Conservation (phyloP, 1,140 invertebrate genomes). For the Drosophila bipectinata region DNA sequence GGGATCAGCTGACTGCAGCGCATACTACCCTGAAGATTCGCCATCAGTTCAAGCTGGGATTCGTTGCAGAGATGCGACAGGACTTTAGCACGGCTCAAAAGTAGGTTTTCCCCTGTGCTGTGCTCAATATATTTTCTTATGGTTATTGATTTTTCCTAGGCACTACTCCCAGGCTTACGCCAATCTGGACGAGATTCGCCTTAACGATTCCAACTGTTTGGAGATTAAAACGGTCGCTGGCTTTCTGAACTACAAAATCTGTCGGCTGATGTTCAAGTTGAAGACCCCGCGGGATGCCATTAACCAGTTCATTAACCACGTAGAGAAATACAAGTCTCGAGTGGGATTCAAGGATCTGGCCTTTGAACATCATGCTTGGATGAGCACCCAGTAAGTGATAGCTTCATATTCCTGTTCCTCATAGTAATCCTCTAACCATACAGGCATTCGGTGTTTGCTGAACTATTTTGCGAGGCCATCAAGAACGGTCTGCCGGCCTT, state of each 20-base stretch:
- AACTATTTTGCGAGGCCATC: conserved; percentile 97
- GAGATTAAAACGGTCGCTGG: conserved; percentile 98
- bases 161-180: conserved; percentile 97
- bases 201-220: conserved; percentile 94
- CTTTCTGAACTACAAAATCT: conserved; percentile 98
- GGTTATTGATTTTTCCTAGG: conserved; percentile 84
- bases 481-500: conserved; percentile 94
- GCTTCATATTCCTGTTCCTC: not conserved
- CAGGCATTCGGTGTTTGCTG: conserved; percentile 92
- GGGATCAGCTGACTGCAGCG: conserved; percentile 94
- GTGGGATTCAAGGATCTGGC: conserved; percentile 92
- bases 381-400: conserved; percentile 94
- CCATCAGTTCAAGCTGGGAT: conserved; percentile 99
- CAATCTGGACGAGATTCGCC: conserved; percentile 93
- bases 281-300: conserved; percentile 97
- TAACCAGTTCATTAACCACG: conserved; percentile 95
- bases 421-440: conserved; percentile 16
- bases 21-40: conserved; percentile 97
- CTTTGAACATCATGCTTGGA: conserved; percentile 98
- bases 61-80: conserved; percentile 96
- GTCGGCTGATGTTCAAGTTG: conserved; percentile 93
- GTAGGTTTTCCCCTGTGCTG: conserved; percentile 84
- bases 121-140: not conserved
- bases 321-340: conserved; percentile 93
- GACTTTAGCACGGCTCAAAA: conserved; percentile 95